Conservation (phyloP, 1,140 invertebrate genomes). For the Halictus rubicundus region DNA sequence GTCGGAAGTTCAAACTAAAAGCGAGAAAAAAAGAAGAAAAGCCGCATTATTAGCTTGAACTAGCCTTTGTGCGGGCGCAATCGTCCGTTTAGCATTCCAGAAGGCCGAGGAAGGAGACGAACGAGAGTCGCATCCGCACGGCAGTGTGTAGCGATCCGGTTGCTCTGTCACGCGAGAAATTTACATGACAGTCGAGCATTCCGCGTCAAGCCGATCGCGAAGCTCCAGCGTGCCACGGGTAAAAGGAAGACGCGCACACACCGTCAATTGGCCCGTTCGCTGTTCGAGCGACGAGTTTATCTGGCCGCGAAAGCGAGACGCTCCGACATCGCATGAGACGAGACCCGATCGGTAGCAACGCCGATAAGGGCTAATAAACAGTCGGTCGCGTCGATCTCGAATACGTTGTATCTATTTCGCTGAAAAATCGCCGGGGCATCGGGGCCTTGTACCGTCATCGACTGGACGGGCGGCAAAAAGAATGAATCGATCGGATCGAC, state of each 20-base stretch:
- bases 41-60: too few species aligned
- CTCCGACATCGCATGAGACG: not conserved
- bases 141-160: constrained; percentile 22
- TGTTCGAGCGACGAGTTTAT: constrained; percentile 24
- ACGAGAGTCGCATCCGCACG: not conserved
- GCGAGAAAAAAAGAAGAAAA: too few species aligned
- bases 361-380: not conserved
- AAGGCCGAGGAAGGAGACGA: not conserved
- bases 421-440: not conserved
- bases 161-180: constrained; percentile 45
- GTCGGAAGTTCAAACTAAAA: too few species aligned
- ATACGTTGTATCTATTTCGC: not conserved
- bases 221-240: not conserved
- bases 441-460: not conserved
- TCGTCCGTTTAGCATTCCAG: constrained; percentile 35
- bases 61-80: not conserved
- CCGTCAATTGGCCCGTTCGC: not conserved
- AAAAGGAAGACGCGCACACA: not conserved
- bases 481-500: too few species aligned
- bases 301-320: not conserved
- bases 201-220: constrained; percentile 25
- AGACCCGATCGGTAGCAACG: not conserved
- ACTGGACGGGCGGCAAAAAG: not conserved
- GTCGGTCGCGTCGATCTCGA: not conserved
- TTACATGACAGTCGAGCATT: constrained; percentile 47